A percentile compares a stretch with the other conserved stretches of the same genome.
Evolutionary conservation across 2,797 vertebrate species (phyloP).

Genomic region (Amniataba percoides): DNA sequence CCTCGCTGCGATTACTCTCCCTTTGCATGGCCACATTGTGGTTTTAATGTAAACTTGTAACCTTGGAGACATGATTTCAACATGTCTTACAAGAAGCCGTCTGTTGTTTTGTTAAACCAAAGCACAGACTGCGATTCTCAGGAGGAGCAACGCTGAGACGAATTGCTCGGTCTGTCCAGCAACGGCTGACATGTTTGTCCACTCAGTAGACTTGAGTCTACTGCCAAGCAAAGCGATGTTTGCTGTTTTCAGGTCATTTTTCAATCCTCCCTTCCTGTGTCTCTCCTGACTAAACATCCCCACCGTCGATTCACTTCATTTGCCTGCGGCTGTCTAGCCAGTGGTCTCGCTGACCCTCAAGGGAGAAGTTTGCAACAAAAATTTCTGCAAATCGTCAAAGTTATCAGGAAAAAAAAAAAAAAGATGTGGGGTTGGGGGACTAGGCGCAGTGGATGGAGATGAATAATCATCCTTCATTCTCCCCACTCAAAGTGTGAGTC

Average conservation of each 20-base stretch:
- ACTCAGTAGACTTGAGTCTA: slow-evolving; percentile 1
- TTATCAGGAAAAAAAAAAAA: slow-evolving; percentile 27
- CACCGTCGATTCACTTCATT: slow-evolving; percentile 54
- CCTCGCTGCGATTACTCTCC: slow-evolving; percentile 38
- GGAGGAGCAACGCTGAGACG: not conserved
- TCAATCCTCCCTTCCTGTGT: slow-evolving; percentile 39
- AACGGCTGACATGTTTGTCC: slow-evolving; percentile 40
- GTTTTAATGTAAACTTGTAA: slow-evolving; percentile 51
- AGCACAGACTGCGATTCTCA: slow-evolving; percentile 23
- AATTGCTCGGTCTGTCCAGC: slow-evolving; percentile 17
- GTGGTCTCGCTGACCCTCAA: slow-evolving; percentile 51
- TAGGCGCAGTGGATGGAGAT: slow-evolving; percentile 31
- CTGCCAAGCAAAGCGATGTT: slow-evolving; percentile 49
- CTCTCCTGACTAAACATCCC: slow-evolving; percentile 55
- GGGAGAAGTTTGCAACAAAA: slow-evolving; percentile 50
- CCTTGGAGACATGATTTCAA: slow-evolving; percentile 43
- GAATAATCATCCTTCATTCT: slow-evolving; percentile 54
- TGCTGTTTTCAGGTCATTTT: slow-evolving; percentile 45
- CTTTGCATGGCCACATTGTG: slow-evolving; percentile 39
- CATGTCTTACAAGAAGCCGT: slow-evolving; percentile 22
- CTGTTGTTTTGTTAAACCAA: slow-evolving; percentile 34
- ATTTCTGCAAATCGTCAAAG: slow-evolving; percentile 1
- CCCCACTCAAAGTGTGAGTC: slow-evolving; percentile 57
- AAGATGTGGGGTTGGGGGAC: not conserved
- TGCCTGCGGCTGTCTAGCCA: slow-evolving; percentile 50